Percentiles rank a stretch among this genome's conserved stretches.
Evolutionary conservation across 2,888 invertebrate species (phyloP).

Genomic region (Eupithecia dodoneata): DNA sequence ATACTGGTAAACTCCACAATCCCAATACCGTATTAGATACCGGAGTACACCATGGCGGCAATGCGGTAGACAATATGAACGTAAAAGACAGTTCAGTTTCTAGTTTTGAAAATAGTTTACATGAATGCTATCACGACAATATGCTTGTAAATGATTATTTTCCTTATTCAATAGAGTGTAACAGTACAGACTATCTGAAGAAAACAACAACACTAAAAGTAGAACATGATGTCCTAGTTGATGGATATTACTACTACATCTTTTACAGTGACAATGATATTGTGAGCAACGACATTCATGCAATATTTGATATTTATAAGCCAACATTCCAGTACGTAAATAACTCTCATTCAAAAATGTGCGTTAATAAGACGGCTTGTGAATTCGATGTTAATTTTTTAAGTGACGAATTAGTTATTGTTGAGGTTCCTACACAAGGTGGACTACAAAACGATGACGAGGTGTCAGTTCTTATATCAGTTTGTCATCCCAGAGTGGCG

Average conservation of each 20-base stretch:
- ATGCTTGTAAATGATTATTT: slow-evolving; percentile 90
- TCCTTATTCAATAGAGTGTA: slow-evolving; percentile 87
- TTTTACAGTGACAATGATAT: slow-evolving; percentile 94
- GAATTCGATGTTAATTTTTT: slow-evolving; percentile 88
- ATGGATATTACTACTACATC: slow-evolving; percentile 95
- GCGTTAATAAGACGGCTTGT: slow-evolving; percentile 91
- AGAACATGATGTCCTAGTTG: slow-evolving; percentile 88
- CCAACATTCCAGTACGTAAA: slow-evolving; percentile 92
- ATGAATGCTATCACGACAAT: slow-evolving; percentile 90
- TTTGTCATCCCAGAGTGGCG: slow-evolving; percentile 91
- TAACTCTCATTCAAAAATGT: slow-evolving; percentile 86
- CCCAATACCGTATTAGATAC: slow-evolving; percentile 86
- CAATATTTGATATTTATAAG: slow-evolving; percentile 93
- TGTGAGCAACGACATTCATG: slow-evolving; percentile 91
- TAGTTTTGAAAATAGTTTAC: slow-evolving; percentile 91
- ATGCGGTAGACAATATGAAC: slow-evolving; percentile 84
- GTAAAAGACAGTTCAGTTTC: slow-evolving; percentile 88
- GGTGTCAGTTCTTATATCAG: slow-evolving; percentile 88
- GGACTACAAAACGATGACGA: slow-evolving; percentile 91
- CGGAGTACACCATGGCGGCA: slow-evolving; percentile 91
- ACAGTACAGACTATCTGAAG: slow-evolving; percentile 87
- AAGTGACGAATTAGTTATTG: slow-evolving; percentile 91
- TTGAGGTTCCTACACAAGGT: slow-evolving; percentile 92
- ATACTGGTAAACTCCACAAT: slow-evolving; percentile 69
- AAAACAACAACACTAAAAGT: slow-evolving; percentile 86